Percentiles rank a stretch among this genome's conserved stretches.
Conservation (phyloP, 2,797 vertebrate genomes). For the Meda fulgida region DNA sequence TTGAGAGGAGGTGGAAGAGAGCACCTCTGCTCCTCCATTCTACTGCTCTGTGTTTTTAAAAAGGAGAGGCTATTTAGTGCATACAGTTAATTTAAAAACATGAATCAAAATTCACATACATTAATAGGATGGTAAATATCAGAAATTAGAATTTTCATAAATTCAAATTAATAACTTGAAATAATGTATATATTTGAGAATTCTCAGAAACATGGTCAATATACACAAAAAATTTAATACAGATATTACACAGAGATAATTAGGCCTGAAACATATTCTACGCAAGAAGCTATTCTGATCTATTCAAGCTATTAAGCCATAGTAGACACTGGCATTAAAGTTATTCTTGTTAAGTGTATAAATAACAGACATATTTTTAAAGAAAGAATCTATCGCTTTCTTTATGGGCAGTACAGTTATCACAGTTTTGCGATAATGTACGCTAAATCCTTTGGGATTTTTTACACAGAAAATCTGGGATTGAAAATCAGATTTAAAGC, state of each 20-base stretch:
- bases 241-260: neutral
- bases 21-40: slow-evolving; percentile 96
- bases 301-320: neutral
- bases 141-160: neutral
- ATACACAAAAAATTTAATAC: neutral
- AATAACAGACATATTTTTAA: neutral
- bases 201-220: neutral
- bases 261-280: slow-evolving; percentile 10
- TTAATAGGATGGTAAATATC: neutral
- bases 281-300: neutral
- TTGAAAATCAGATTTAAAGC: neutral
- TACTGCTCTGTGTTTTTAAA: slow-evolving; percentile 83
- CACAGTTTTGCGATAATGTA: neutral
- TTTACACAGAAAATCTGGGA: neutral
- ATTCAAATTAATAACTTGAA: neutral
- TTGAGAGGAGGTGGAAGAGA: slow-evolving; percentile 90
- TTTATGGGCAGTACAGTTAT: neutral
- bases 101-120: neutral
- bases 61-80: neutral
- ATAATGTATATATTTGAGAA: neutral
- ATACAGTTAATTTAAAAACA: neutral
- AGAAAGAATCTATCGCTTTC: neutral
- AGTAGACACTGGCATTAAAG: neutral
- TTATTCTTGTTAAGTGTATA: neutral
- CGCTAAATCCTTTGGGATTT: neutral